Percentiles rank a stretch among this genome's conserved stretches.
These are phyloP conservation scores for Bicyclus anynana DNA, from an alignment of 1,140 invertebrate genomes.

Conservation along the genomic window DNA sequence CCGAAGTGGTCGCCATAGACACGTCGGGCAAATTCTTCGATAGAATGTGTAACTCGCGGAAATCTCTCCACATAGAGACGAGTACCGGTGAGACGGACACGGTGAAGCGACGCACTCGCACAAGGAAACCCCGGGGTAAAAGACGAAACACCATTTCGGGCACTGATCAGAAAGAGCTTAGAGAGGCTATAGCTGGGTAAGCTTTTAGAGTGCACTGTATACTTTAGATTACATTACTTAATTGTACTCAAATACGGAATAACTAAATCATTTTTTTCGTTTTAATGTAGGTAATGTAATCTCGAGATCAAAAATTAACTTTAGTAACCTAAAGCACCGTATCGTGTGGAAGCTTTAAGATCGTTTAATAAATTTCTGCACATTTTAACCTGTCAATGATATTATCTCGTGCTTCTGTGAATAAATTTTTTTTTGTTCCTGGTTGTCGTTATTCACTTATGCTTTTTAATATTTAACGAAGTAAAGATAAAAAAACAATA, in stretches of 20 bases:
- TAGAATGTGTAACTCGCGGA: constrained; percentile 89
- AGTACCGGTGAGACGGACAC: constrained; percentile 75
- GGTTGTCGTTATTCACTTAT: constrained; percentile 59
- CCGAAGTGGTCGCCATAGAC: constrained; percentile 91
- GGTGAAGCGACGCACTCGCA: constrained; percentile 84
- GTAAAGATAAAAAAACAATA: constrained; percentile 51
- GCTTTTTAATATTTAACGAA: constrained; percentile 34
- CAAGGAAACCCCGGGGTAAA: constrained; percentile 86
- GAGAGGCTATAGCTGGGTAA: constrained; percentile 87
- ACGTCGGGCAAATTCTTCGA: constrained; percentile 90
- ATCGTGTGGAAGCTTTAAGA: constrained; percentile 64
- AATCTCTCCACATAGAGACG: constrained; percentile 84
- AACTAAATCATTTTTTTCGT: constrained; percentile 5
- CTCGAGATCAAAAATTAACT: constrained; percentile 48
- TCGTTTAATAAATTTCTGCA: constrained; percentile 58
- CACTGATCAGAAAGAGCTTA: constrained; percentile 91
- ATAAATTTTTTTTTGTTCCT: constrained; percentile 63
- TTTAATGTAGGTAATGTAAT: constrained; percentile 57
- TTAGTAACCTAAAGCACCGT: constrained; percentile 62
- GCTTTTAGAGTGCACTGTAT: constrained; percentile 74
- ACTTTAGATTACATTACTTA: constrained; percentile 59
- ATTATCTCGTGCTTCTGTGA: constrained; percentile 70
- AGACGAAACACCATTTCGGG: constrained; percentile 93
- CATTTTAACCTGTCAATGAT: constrained; percentile 64
- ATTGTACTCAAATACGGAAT: not conserved